Evolutionary conservation across 1,140 invertebrate genomes (phyloP), one percentile per base, ranked within the genome.

Genomic region (Pogonus chalceus): DNA sequence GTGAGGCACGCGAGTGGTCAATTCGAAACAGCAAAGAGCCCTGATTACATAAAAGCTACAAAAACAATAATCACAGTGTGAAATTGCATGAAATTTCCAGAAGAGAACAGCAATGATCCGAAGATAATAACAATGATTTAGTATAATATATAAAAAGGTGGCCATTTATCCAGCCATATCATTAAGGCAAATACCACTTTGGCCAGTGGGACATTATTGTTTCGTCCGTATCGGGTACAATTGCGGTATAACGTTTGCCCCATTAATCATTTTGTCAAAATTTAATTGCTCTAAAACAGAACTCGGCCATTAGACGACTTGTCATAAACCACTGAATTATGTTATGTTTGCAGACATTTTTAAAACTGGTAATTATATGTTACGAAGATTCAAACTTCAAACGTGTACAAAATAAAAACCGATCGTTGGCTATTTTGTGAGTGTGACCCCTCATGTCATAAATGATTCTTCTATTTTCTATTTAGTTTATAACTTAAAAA

Each of bases 231-330:
- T 56, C 54, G 23, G 22, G 35, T 54, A 52, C 24, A 54, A 46
- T 59, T 57, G 55, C 37, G 52, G 58, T 35, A 52, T 43, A 52
- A 50, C 55, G 23, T 53, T 59, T 49, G 53, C 54, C 48, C 57
- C 58, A 61, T 61, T 61, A 59, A 61, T 61, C 59, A 61, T 59
- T 59, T 61, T 61, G 57, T 61, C 57, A 59, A 57, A 57, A 54
- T 53, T 57, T 59, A 61, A 61, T 61, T 61, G 54, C 55, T 49
- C 53, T 35, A 24, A 54, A 53, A 57, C 23, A 37, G 51, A 43
- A 43, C 37, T 43, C 37, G 18, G 37, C 37, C 18, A 43, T 43
- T 43, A 43, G 37, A 43, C 3, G 37, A 43, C 37, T 43, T 43
- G 37, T 43, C 37, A 16, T 43, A 43, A 43, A 43, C 7, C 37